Percentiles rank a stretch among this genome's conserved stretches.
Evolutionary conservation across 2,888 invertebrate genomes (phyloP).

Genomic region (Callosobruchus maculatus): DNA sequence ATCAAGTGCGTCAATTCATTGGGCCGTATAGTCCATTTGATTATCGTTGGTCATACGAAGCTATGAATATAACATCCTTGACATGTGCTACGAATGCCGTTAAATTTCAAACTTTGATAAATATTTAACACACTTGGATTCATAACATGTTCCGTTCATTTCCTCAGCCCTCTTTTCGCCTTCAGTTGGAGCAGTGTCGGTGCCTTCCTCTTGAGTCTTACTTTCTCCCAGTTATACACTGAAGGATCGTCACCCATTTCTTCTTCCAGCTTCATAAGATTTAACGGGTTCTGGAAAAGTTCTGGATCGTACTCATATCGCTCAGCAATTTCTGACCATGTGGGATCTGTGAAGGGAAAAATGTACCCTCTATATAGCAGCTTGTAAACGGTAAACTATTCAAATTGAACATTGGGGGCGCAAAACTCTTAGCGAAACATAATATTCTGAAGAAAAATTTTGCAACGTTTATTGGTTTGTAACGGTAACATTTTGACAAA

Average conservation of each 20-base stretch:
- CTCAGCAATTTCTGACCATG: conserved; percentile 42
- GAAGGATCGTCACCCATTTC: conserved; percentile 35
- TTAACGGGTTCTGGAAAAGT: conserved; percentile 33
- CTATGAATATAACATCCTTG: neutral
- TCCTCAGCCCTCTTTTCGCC: neutral
- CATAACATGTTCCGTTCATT: neutral
- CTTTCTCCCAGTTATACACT: conserved; percentile 32
- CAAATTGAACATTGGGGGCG: too few relatives aligned
- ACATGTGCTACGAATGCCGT: neutral
- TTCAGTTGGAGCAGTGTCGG: conserved; percentile 1
- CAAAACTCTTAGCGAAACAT: too few relatives aligned
- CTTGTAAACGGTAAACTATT: too few relatives aligned
- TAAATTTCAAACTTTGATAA: neutral
- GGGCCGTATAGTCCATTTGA: neutral
- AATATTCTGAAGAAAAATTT: too few relatives aligned
- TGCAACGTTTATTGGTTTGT: too few relatives aligned
- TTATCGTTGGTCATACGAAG: neutral
- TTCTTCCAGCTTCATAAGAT: conserved; percentile 29
- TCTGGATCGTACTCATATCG: conserved; percentile 43
- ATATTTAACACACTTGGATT: neutral
- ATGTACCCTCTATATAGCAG: too few relatives aligned
- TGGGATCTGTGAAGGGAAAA: conserved; percentile 31
- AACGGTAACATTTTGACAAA: too few relatives aligned
- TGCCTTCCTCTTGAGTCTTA: conserved; percentile 27
- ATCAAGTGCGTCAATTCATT: neutral